Evolutionary conservation across 2,888 invertebrate genomes (phyloP).

Genomic region (Meganola albula): DNA sequence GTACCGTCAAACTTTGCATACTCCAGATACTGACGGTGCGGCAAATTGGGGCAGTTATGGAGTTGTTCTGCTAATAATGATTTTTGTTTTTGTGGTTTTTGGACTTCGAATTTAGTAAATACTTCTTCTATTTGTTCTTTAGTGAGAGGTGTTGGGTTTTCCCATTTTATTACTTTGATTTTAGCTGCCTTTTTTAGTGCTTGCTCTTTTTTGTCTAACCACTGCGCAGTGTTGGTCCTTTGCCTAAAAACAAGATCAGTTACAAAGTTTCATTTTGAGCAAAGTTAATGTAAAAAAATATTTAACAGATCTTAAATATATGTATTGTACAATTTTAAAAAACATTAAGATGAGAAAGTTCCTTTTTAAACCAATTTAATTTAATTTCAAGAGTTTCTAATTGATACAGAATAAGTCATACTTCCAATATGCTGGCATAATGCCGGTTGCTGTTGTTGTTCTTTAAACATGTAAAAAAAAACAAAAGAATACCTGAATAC

Average conservation of each 20-base stretch:
- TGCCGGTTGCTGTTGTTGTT: too few species aligned
- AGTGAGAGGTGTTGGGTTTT: conserved; percentile 68
- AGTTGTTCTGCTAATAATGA: conserved; percentile 87
- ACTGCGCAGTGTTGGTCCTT: conserved; percentile 92
- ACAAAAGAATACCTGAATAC: conserved; percentile 69
- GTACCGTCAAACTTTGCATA: conserved; percentile 96
- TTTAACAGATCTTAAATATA: too few species aligned
- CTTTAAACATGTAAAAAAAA: too few species aligned
- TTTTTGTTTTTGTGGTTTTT: conserved; percentile 46
- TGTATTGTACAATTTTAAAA: too few species aligned
- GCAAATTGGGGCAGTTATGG: conserved; percentile 85
- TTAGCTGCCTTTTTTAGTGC: conserved; percentile 88
- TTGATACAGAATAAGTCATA: too few species aligned
- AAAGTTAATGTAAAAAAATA: too few species aligned
- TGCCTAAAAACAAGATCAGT: conserved; percentile 66
- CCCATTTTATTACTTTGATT: conserved; percentile 87
- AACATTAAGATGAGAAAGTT: too few species aligned
- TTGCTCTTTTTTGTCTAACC: conserved; percentile 92
- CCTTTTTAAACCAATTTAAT: too few species aligned
- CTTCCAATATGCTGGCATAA: too few species aligned
- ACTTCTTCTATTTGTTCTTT: conserved; percentile 78
- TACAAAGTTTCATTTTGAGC: too few species aligned
- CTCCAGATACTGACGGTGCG: conserved; percentile 91
- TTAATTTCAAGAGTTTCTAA: too few species aligned
- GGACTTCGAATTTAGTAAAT: conserved; percentile 70